Base-by-base conservation (phyloP, 37 sponge, comb jelly and placozoan species). In the Diacarnus erythraeanus region DNA sequence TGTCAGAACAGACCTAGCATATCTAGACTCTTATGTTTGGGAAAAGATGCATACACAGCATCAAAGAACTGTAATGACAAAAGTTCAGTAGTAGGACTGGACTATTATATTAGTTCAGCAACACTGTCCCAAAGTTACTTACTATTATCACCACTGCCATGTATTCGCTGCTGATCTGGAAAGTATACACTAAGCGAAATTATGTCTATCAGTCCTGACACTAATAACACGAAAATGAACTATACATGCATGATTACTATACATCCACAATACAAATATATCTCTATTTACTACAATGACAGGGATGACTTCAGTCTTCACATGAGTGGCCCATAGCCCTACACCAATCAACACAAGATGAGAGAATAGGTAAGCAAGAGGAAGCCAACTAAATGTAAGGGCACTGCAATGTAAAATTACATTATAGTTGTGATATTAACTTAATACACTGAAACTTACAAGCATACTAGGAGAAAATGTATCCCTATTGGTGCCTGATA, bases 131-230 rank as follows among this genome's bases (percentile, higher is more conserved):
- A n/a, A n/a, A n/a, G n/a, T n/a, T 23, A 22, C 6, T 3, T 0
- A 40, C 65, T 66, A 78, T 69, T 66, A 22, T 27, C 18, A 42
- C 81, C 81, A 57, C 63, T 59, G 23, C 74, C 74, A 72, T 75
- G 33, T 33, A 37, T 34, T 27, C 64, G 31, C 56, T 82, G 22
- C 5, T 34, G 20, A 3, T 2, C 3, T 12, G 38, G 38, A 35
- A 83, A 83, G 69, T 67, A 83, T 38, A 83, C n/a, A 0, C 75
- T 76, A 10, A 83, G 69, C 20, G 47, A 57, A 64, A 83, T 74
- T 68, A 83, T 83, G 76, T 83, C 83, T 40, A 56, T 20, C 9
- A 83, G 37, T 2, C 27, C 27, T 22, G 76, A 74, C 9, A 83
- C 34, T 23, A 2, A 27, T 23, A 51, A 8, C 58, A 74, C 71